Conservation (phyloP, 2,113 vertebrate species). For the Ramphastos sulfuratus region DNA sequence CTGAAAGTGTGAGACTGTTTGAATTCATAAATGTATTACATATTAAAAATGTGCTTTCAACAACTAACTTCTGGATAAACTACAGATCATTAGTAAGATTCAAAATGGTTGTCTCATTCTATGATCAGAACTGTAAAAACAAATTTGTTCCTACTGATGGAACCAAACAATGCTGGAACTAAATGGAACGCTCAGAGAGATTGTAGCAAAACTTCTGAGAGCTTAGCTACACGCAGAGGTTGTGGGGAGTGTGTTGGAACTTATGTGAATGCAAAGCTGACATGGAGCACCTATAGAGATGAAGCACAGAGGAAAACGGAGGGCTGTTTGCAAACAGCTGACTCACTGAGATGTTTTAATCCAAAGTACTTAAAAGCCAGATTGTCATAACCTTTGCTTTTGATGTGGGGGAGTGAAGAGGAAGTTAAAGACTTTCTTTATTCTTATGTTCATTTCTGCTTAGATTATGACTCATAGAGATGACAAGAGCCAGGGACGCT, state of each 20-base stretch:
- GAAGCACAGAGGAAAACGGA: not conserved
- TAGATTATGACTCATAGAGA: not conserved
- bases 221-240: not conserved
- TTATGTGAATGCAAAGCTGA: not conserved
- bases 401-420: not conserved
- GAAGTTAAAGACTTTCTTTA: not conserved
- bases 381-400: slow-evolving; percentile 4
- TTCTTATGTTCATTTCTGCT: slow-evolving; percentile 8
- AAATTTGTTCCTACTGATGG: not conserved
- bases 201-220: not conserved
- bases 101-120: not conserved
- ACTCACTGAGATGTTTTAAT: slow-evolving; percentile 16
- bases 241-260: not conserved
- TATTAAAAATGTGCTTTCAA: not conserved
- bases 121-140: not conserved
- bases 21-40: not conserved
- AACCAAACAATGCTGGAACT: not conserved
- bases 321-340: slow-evolving; percentile 26
- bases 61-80: not conserved
- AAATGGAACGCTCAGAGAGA: not conserved
- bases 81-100: not conserved
- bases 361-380: not conserved
- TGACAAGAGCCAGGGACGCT: not conserved
- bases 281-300: not conserved
- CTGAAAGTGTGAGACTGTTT: not conserved